These are phyloP conservation scores for Galagoides demidoff DNA, from an alignment of 2,797 vertebrate genomes.

Conservation along the genomic window DNA sequence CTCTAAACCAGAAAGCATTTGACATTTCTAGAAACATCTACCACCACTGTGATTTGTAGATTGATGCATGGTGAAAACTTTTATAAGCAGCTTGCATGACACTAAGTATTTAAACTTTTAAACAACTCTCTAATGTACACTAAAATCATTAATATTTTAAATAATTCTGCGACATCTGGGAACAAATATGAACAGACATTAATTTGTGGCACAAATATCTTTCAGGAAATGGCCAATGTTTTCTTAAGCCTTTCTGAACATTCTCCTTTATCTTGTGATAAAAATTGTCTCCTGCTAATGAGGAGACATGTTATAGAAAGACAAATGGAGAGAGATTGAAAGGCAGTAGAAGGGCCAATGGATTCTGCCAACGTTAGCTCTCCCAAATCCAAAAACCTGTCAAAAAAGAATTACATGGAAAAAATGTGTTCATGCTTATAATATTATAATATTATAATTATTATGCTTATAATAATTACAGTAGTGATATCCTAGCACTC, in stretches of 20 bases:
- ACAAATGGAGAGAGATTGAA: background rate
- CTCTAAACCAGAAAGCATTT: constrained; percentile 2
- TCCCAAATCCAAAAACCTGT: background rate
- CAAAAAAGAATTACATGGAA: background rate
- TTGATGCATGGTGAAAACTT: background rate
- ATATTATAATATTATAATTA: no score
- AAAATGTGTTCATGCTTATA: background rate
- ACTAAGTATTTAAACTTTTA: background rate
- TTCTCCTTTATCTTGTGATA: background rate
- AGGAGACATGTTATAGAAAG: background rate
- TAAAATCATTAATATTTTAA: background rate
- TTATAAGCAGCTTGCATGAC: background rate
- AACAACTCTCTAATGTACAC: background rate
- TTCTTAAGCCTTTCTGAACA: background rate
- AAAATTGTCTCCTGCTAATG: background rate
- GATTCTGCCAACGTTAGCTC: background rate
- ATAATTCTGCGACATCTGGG: background rate
- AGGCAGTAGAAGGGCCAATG: background rate
- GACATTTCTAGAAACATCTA: constrained; percentile 41
- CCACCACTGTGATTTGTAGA: background rate
- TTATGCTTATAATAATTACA: background rate
- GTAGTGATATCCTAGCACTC: background rate
- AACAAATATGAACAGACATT: background rate
- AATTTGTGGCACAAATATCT: background rate
- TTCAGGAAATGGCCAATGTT: background rate